These are phyloP conservation scores for Drosophila ogumai DNA, from an alignment of 1,140 invertebrate species.

Conservation along the genomic window DNA sequence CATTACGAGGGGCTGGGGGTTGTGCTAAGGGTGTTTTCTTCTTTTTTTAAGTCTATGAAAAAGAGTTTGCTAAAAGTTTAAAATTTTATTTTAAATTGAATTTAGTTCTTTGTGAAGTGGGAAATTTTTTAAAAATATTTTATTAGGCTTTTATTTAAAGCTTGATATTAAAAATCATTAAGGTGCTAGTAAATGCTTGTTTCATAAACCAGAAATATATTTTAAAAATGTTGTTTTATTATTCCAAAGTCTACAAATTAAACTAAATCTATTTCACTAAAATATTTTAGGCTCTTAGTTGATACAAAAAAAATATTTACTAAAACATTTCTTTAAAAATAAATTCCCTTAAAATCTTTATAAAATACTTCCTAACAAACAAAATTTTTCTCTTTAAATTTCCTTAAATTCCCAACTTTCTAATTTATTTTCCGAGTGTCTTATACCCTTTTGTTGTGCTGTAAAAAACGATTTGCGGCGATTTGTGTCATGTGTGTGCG, in stretches of 20 bases:
- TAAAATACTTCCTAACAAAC: background rate
- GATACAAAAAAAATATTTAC: background rate
- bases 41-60: background rate
- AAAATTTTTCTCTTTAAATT: background rate
- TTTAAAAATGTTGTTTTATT: background rate
- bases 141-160: background rate
- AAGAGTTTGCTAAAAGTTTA: background rate
- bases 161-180: background rate
- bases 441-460: constrained; percentile 51
- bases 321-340: rapidly evolving
- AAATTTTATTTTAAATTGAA: background rate
- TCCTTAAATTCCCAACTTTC: background rate
- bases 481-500: constrained; percentile 75
- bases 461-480: constrained; percentile 82
- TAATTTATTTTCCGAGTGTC: constrained; percentile 12
- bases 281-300: too few relatives aligned
- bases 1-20: constrained; percentile 48
- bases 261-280: background rate
- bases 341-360: background rate
- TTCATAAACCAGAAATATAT: background rate
- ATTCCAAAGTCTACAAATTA: background rate
- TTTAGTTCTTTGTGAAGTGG: background rate
- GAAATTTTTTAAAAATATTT: background rate
- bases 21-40: constrained; percentile 9
- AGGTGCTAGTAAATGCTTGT: background rate